A percentile compares a stretch with the other conserved stretches of the same genome.
These are phyloP conservation scores for Salminus brasiliensis DNA, from an alignment of 2,113 vertebrate genomes.

Conservation along the genomic window DNA sequence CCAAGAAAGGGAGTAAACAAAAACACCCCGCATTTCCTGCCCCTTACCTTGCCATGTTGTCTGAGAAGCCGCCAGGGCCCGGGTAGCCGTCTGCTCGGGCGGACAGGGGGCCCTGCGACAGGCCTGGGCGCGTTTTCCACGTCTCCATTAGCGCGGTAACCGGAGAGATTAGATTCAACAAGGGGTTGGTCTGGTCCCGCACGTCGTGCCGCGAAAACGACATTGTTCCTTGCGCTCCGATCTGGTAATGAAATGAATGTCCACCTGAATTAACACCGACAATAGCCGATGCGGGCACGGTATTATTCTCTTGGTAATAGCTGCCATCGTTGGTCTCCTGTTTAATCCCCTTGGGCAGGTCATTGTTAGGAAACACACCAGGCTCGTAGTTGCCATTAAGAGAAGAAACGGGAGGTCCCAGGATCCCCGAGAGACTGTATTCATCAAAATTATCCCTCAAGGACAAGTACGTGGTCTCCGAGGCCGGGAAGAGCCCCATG, in stretches of 20 bases:
- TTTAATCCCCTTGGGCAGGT: slow-evolving; percentile 90
- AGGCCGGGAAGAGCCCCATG: slow-evolving; percentile 87
- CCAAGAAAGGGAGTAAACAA: no score
- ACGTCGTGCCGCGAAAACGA: slow-evolving; percentile 89
- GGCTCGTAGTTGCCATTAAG: slow-evolving; percentile 90
- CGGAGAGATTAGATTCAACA: slow-evolving; percentile 94
- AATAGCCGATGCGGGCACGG: slow-evolving; percentile 89
- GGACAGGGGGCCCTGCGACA: slow-evolving; percentile 80
- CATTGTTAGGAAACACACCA: slow-evolving; percentile 84
- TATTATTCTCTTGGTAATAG: slow-evolving; percentile 91
- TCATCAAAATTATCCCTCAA: slow-evolving; percentile 98
- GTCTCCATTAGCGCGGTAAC: slow-evolving; percentile 93
- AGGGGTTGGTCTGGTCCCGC: slow-evolving; percentile 92
- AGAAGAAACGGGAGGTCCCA: slow-evolving; percentile 92
- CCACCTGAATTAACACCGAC: slow-evolving; percentile 97
- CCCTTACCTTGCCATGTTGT: slow-evolving; percentile 83
- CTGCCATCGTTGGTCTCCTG: slow-evolving; percentile 91
- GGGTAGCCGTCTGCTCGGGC: slow-evolving; percentile 91
- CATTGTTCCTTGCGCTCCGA: slow-evolving; percentile 97
- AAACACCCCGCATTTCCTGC: neutral
- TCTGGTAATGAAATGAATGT: slow-evolving; percentile 99
- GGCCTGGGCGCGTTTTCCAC: slow-evolving; percentile 92
- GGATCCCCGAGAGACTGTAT: slow-evolving; percentile 96
- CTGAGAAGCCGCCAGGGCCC: slow-evolving; percentile 92
- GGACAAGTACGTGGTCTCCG: slow-evolving; percentile 95